Evolutionary conservation across 2,113 vertebrate species (phyloP).

Genomic region (Mormoops blainvillei): DNA sequence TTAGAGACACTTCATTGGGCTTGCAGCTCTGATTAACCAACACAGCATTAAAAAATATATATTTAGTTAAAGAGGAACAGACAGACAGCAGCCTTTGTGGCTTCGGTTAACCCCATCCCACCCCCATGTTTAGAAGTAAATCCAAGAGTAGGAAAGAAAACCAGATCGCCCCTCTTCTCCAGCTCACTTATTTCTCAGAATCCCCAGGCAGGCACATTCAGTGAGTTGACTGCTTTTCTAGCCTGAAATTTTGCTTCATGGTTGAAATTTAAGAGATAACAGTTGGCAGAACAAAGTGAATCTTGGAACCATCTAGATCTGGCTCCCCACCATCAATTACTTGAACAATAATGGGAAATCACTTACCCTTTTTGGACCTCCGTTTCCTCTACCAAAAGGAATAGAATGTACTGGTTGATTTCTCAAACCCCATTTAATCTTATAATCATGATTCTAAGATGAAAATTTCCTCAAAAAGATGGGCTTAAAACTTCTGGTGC

Average conservation of each 20-base stretch:
- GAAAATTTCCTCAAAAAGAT: not conserved
- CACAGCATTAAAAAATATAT: not conserved
- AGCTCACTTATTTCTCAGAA: not conserved
- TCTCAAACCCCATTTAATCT: not conserved
- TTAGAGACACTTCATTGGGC: not conserved
- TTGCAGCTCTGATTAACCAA: not conserved
- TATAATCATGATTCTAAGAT: not conserved
- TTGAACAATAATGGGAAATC: not conserved
- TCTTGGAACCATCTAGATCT: not conserved
- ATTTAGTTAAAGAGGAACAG: slow-evolving; percentile 50
- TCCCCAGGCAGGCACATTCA: not conserved
- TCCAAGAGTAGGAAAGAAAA: not conserved
- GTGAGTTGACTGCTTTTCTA: not conserved
- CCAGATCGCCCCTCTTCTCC: not conserved
- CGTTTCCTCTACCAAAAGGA: not conserved
- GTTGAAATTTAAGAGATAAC: not conserved
- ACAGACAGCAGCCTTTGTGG: not conserved
- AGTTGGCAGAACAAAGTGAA: not conserved
- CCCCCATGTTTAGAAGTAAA: slow-evolving; percentile 4
- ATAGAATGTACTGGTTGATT: not conserved
- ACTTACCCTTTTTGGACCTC: not conserved
- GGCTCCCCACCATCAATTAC: not conserved
- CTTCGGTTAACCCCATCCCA: not conserved
- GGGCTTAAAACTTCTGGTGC: not conserved
- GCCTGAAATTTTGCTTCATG: not conserved